These are phyloP conservation scores for Pluvialis apricaria DNA, from an alignment of 2,113 vertebrate genomes.

Conservation along the genomic window DNA sequence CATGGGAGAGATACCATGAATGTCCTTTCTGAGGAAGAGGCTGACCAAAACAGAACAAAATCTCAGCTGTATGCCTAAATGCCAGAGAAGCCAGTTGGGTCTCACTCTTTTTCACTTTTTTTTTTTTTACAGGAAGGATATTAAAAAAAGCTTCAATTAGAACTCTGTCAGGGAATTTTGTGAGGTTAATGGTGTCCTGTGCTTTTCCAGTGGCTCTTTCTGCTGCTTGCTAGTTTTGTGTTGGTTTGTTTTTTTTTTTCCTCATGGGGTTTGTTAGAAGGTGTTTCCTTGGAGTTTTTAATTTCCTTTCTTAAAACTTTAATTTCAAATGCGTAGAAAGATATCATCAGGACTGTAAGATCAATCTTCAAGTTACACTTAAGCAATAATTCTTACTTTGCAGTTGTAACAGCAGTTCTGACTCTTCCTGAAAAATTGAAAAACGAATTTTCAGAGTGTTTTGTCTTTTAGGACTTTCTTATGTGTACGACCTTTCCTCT, in stretches of 20 bases:
- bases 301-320: background rate
- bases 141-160: background rate
- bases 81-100: background rate
- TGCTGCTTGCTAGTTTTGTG: background rate
- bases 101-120: background rate
- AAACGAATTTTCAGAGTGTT: background rate
- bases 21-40: background rate
- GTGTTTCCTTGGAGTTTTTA: background rate
- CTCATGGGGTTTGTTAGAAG: background rate
- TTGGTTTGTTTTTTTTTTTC: background rate
- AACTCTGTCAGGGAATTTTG: background rate
- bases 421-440: background rate
- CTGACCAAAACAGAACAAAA: background rate
- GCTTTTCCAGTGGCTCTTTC: background rate
- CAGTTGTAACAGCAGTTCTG: background rate
- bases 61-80: background rate
- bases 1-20: background rate
- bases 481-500: background rate
- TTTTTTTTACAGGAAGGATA: no score
- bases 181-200: background rate
- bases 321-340: background rate
- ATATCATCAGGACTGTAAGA: background rate
- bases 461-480: background rate
- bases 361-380: background rate
- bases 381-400: background rate